Percentiles rank a stretch among this genome's conserved stretches.
These are phyloP conservation scores for Aphodius granarius DNA, from an alignment of 2,888 invertebrate genomes.

Conservation along the genomic window DNA sequence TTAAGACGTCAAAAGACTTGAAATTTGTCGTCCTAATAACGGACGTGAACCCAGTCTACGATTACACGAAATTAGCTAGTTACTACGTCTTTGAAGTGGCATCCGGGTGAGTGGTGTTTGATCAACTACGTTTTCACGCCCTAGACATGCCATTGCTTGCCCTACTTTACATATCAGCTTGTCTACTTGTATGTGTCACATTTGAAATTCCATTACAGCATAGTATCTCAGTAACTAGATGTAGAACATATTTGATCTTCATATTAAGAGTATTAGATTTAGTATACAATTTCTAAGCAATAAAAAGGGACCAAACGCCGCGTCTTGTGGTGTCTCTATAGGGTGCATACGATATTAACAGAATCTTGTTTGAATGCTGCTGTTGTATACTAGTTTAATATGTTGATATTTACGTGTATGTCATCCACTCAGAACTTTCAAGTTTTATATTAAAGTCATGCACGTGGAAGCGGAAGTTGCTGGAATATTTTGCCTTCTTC, in stretches of 20 bases:
- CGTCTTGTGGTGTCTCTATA: too few relatives aligned
- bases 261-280: neutral
- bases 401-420: too few relatives aligned
- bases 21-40: constrained; percentile 77
- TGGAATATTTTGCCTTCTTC: too few relatives aligned
- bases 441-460: too few relatives aligned
- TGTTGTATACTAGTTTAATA: too few relatives aligned
- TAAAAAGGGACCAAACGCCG: too few relatives aligned
- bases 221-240: neutral
- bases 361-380: too few relatives aligned
- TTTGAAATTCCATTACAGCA: neutral
- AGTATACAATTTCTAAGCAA: too few relatives aligned
- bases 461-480: too few relatives aligned
- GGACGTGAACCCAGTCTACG: constrained; percentile 64
- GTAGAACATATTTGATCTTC: neutral
- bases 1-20: constrained; percentile 75
- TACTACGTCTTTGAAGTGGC: constrained; percentile 70
- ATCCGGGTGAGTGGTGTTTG: constrained; percentile 59
- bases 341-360: too few relatives aligned
- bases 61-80: constrained; percentile 64
- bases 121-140: neutral
- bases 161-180: neutral
- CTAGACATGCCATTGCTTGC: neutral
- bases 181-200: neutral
- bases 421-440: too few relatives aligned